phyloP scores from a whole-genome alignment of 1,140 invertebrate species.

The Nylanderia fulva region DNA sequence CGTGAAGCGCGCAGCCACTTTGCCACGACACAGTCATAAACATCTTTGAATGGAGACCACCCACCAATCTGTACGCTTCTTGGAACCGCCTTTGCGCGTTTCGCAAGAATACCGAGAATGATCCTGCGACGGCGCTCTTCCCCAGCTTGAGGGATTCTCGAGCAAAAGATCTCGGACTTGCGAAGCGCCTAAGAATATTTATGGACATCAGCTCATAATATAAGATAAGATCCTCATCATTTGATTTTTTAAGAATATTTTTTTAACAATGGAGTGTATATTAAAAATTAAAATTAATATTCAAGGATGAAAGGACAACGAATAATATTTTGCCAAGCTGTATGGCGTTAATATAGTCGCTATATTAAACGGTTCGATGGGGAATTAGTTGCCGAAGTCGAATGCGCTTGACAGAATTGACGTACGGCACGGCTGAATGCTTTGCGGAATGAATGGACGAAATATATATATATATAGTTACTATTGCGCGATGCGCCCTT shows the following conservation, averaged over 20 bases:
- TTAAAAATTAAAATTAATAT: neutral
- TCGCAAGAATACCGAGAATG: slow-evolving; percentile 67
- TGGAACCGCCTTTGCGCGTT: slow-evolving; percentile 75
- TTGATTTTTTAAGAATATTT: neutral
- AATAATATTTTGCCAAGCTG: slow-evolving; percentile 12
- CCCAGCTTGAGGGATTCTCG: neutral
- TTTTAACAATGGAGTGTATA: neutral
- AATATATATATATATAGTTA: slow-evolving; percentile 27
- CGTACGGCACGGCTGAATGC: slow-evolving; percentile 63
- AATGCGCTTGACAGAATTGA: slow-evolving; percentile 55
- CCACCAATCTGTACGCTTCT: slow-evolving; percentile 76
- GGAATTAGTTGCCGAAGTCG: slow-evolving; percentile 35
- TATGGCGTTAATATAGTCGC: neutral
- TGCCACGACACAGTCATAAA: slow-evolving; percentile 79
- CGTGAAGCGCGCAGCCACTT: slow-evolving; percentile 75
- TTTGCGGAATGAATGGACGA: slow-evolving; percentile 43
- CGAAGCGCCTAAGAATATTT: neutral
- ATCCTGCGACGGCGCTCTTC: slow-evolving; percentile 1
- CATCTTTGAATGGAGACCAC: slow-evolving; percentile 80
- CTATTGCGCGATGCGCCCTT: slow-evolving; percentile 33
- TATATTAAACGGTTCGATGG: slow-evolving; percentile 32
- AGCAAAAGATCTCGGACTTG: neutral
- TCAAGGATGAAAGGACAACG: neutral
- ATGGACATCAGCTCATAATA: neutral
- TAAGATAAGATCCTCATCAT: too few species aligned